Base-by-base conservation (phyloP, 53 echinoderm and acorn worm genomes). In the Antedon mediterranea region DNA sequence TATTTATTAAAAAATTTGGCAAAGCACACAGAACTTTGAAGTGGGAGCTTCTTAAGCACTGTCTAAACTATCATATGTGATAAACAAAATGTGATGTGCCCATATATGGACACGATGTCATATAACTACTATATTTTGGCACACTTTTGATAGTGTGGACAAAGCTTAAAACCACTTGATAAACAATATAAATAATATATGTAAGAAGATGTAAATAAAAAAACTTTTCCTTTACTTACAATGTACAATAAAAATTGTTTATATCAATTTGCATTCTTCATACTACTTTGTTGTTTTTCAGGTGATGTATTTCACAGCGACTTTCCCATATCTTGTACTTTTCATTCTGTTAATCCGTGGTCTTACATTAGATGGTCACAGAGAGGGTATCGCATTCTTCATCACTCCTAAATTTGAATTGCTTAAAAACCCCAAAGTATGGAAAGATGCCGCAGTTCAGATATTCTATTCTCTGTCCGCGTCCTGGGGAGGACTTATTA, bases 401-500 rank as follows among this genome's bases (percentile, higher is more conserved):
- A 86, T 93, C 83, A 88, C 30, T 0, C 93, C 93, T 2, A 43
- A 80, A 30, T 93, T 86, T 86, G 82, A 85, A 31, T 85, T 84
- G 27, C 90, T 93, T 8, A 82, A 79, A 37, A 84, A 88, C 31
- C 88, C 93, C 33, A 87, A 90, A 86, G 90, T 98, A 26, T 98
- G 98, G 98, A 92, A 92, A 77, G 98, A 98, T 83, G 98, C 98
- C n/a, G 98, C 98, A 4, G 98, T 98, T 5, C 98, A 98, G 73
- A 98, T 98, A 43, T 98, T 98, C 85, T 98, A 93, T 43, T 98
- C 98, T 13, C 90, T 98, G 15, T 92, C 92, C 32, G 98, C 92
- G 29, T 92, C 92, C 0, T 98, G 98, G 98, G 98, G 98, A 33
- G 98, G 98, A 71, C 92, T 98, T 27, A 98, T 98, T 13, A 98